Evolutionary conservation across 2,113 vertebrate species (phyloP).

Genomic region (Heteronetta atricapilla): DNA sequence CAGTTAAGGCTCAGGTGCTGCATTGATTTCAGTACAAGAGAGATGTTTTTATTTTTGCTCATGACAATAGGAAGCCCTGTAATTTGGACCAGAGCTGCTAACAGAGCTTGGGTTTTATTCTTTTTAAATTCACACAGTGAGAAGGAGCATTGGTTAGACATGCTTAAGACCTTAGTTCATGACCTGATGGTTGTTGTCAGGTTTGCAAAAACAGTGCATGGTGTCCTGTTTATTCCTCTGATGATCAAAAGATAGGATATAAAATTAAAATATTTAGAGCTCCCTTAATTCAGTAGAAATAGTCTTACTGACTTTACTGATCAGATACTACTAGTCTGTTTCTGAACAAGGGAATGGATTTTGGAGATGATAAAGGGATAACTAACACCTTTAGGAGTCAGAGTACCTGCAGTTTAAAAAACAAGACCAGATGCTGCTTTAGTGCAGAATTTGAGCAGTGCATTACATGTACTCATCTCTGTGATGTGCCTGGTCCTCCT

Average conservation of each 20-base stretch:
- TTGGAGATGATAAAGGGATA: background rate
- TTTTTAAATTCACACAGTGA: background rate
- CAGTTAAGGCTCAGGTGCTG: background rate
- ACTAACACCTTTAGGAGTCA: background rate
- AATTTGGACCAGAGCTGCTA: background rate
- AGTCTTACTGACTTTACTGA: background rate
- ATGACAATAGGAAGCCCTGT: background rate
- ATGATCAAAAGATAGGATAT: background rate
- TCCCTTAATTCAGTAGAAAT: background rate
- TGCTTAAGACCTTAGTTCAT: background rate
- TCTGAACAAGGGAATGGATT: slow-evolving; percentile 11
- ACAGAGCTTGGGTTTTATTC: background rate
- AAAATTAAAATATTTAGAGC: background rate
- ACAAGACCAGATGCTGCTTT: background rate
- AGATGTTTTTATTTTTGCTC: background rate
- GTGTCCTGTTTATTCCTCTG: background rate
- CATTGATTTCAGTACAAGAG: background rate
- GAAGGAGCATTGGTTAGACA: background rate
- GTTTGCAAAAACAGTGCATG: background rate
- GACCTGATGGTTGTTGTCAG: background rate
- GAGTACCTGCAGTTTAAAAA: background rate
- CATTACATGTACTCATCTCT: background rate
- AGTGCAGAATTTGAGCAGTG: background rate
- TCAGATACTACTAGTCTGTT: background rate
- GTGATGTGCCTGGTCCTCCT: background rate